phyloP scores from a whole-genome alignment of 2,797 vertebrate genomes.

The Sebastolobus alascanus region DNA sequence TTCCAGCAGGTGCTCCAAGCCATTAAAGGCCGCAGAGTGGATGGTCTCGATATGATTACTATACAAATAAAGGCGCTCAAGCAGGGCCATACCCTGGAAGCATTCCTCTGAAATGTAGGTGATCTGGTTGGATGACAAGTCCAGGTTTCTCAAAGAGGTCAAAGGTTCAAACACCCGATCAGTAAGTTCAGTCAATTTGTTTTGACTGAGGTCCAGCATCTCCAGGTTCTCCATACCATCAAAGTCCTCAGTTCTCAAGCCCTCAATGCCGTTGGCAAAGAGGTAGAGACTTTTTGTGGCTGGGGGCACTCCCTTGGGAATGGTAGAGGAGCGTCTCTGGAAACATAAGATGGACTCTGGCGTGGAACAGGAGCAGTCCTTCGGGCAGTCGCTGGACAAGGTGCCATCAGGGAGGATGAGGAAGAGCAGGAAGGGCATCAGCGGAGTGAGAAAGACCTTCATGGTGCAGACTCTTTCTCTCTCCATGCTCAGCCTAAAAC shows the following conservation, averaged over 20 bases:
- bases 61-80: conserved; percentile 96
- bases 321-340: conserved; percentile 81
- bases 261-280: conserved; percentile 92
- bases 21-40: conserved; percentile 90
- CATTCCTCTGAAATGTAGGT: conserved; percentile 91
- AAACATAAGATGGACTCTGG: conserved; percentile 89
- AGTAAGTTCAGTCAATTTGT: conserved; percentile 90
- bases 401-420: conserved; percentile 67
- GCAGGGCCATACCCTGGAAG: conserved; percentile 89
- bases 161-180: conserved; percentile 90
- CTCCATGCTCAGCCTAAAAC: conserved; percentile 75
- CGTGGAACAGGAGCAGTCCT: conserved; percentile 88
- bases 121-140: conserved; percentile 94
- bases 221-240: conserved; percentile 85
- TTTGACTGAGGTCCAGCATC: conserved; percentile 96
- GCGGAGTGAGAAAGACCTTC: conserved; percentile 74
- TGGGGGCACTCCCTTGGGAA: conserved; percentile 86
- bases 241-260: conserved; percentile 87
- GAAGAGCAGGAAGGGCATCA: conserved; percentile 80
- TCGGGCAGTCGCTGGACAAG: conserved; percentile 84
- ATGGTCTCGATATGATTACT: conserved; percentile 91
- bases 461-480: conserved; percentile 72
- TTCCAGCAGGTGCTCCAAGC: conserved; percentile 91
- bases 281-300: conserved; percentile 87
- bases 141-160: conserved; percentile 91